Evolutionary conservation across 2,797 vertebrate genomes (phyloP), one percentile per base, ranked within the genome.

Genomic region (Acanthis flammea): DNA sequence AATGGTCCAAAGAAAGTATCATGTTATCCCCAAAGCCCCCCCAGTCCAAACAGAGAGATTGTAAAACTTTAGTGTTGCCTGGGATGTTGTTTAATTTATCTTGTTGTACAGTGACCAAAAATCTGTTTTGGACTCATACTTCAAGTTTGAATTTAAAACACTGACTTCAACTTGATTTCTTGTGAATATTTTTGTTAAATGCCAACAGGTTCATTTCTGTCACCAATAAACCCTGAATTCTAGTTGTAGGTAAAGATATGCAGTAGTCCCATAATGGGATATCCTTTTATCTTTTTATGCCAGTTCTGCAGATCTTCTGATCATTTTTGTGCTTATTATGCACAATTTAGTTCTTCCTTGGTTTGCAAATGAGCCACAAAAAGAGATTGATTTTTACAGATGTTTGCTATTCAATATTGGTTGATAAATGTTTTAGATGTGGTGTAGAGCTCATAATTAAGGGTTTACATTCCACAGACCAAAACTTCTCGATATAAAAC

Each of bases 351-450:
- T 83, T 95, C 48, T 91, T 95, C 50, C 72, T 88, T 48, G 65
- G 71, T 89, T 91, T 94, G 86, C 81, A 91, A 78, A 91, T 73
- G 33, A 94, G 60, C 74, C 71, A 63, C 86, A 95, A 86, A 78
- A 65, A 92, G 53, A 91, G 80, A 92, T 87, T 92, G 86, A 91
- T 93, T 96, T 96, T 95, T 92, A 87, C 81, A 91, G 87, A 74
- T 91, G 72, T 94, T 93, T 89, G 72, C 53, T 91, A 25, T 95
- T 91, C 88, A 68, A n/a, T 95, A 95, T 94, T 76, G 58, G 90
- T 74, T 93, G 84, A 89, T 92, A 92, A 96, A 93, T 85, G 80
- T 95, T 93, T 92, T 87, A 80, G 72, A 89, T 92, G 81, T 82
- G 71, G 65, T 50, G 42, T 37, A 79, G 74, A 87, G 72, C 67